A percentile compares a stretch with the other conserved stretches of the same genome.
Conservation (phyloP, 2,113 vertebrate species). For the Murina feae region DNA sequence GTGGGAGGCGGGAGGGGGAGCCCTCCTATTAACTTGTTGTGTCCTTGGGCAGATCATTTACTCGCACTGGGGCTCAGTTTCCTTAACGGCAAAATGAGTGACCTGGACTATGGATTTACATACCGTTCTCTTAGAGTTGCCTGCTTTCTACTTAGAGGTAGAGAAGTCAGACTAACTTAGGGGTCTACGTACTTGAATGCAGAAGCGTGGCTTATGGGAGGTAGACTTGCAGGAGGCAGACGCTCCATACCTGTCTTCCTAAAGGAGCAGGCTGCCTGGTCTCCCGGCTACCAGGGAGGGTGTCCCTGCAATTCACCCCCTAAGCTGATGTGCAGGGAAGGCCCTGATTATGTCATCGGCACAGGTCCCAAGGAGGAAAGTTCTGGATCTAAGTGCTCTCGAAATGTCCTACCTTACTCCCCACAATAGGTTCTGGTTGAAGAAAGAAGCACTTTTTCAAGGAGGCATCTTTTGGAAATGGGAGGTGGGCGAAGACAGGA, state of each 20-base stretch:
- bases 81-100: background rate
- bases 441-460: conserved; percentile 81
- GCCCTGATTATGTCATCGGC: background rate
- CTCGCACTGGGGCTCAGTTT: background rate
- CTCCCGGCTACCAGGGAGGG: background rate
- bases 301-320: background rate
- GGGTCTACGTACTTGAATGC: background rate
- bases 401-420: conserved; percentile 79
- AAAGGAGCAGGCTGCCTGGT: too few relatives aligned
- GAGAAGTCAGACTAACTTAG: background rate
- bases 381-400: background rate
- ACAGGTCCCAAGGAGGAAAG: background rate
- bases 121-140: background rate
- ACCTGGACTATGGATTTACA: accelerated
- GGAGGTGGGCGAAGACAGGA: conserved; percentile 72
- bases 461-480: conserved; percentile 77
- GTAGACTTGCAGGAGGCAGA: background rate
- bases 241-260: background rate
- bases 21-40: background rate
- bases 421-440: conserved; percentile 71
- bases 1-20: too few relatives aligned
- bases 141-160: background rate
- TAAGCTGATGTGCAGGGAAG: background rate
- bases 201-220: background rate
- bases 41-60: background rate